Evolutionary conservation across 2,113 vertebrate species (phyloP).

Genomic region (Aythya baeri): DNA sequence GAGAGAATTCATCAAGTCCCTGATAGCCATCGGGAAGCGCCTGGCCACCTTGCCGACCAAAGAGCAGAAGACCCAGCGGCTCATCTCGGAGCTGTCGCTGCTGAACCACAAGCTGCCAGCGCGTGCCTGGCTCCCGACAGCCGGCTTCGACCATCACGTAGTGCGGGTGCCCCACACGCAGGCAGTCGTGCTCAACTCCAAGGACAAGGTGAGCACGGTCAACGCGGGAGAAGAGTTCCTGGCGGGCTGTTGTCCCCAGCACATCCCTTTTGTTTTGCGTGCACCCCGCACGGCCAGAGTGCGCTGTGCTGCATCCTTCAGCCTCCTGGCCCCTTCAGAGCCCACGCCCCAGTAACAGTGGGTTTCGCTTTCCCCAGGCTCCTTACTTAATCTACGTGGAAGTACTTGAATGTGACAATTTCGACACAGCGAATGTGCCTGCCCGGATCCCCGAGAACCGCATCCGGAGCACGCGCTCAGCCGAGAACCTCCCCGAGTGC

Average conservation of each 20-base stretch:
- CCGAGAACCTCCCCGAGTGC: conserved; percentile 94
- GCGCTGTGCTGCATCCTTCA: rapidly evolving
- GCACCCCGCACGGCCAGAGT: rapidly evolving
- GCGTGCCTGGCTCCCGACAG: conserved; percentile 91
- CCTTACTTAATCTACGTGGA: conserved; percentile 97
- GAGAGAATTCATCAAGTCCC: conserved; percentile 94
- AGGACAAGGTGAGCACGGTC: conserved; percentile 87
- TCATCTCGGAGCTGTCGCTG: conserved; percentile 93
- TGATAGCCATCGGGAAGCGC: conserved; percentile 94
- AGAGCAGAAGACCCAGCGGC: conserved; percentile 94
- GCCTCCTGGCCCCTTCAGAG: rapidly evolving
- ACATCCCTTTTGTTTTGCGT: neutral
- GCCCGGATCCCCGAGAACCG: conserved; percentile 93
- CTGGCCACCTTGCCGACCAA: conserved; percentile 94
- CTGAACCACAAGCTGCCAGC: conserved; percentile 96
- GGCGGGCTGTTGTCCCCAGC: too few species aligned
- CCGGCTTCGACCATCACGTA: conserved; percentile 91
- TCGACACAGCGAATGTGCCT: conserved; percentile 90
- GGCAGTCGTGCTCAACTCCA: conserved; percentile 95
- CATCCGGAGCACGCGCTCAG: conserved; percentile 93
- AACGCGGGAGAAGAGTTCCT: neutral
- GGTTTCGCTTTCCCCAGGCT: conserved; percentile 74
- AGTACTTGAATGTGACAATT: conserved; percentile 95
- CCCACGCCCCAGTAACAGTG: rapidly evolving
- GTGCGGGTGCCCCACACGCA: conserved; percentile 93